These are phyloP conservation scores for Sepioteuthis lessoniana DNA, from an alignment of 2,888 invertebrate species.

Conservation along the genomic window DNA sequence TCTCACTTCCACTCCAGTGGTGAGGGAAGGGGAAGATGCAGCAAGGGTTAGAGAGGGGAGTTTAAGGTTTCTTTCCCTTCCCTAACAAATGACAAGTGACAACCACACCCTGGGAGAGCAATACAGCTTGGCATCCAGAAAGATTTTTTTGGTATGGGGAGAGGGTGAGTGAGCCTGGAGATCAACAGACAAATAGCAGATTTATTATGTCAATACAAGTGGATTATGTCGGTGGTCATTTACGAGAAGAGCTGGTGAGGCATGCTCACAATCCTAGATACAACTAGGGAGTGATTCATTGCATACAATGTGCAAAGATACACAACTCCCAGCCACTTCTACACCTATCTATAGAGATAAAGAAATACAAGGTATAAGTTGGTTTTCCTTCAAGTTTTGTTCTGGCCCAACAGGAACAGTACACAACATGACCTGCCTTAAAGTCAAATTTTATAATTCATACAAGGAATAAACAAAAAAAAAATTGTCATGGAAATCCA, in stretches of 20 bases:
- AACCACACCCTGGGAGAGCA: too few species aligned
- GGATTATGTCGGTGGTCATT: conserved; percentile 12
- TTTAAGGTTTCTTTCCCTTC: background rate
- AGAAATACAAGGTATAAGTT: background rate
- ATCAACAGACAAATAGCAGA: background rate
- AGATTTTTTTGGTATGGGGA: background rate
- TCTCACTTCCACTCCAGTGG: background rate
- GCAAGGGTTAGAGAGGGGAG: background rate
- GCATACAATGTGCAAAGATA: background rate
- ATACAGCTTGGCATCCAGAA: background rate
- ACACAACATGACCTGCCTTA: too few species aligned
- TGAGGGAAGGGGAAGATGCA: background rate
- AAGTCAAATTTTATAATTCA: too few species aligned
- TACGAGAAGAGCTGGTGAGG: background rate
- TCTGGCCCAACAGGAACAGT: background rate
- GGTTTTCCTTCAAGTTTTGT: background rate
- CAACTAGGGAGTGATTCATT: background rate
- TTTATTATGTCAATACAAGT: conserved; percentile 21
- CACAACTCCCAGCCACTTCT: background rate
- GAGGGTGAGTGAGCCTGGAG: too few species aligned
- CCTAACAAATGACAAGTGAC: background rate
- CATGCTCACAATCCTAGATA: conserved; percentile 33
- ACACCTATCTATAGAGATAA: background rate
- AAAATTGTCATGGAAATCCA: too few species aligned
- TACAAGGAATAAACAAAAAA: too few species aligned